These are phyloP conservation scores for Forficula auricularia DNA, from an alignment of 1,140 invertebrate species.

Conservation along the genomic window DNA sequence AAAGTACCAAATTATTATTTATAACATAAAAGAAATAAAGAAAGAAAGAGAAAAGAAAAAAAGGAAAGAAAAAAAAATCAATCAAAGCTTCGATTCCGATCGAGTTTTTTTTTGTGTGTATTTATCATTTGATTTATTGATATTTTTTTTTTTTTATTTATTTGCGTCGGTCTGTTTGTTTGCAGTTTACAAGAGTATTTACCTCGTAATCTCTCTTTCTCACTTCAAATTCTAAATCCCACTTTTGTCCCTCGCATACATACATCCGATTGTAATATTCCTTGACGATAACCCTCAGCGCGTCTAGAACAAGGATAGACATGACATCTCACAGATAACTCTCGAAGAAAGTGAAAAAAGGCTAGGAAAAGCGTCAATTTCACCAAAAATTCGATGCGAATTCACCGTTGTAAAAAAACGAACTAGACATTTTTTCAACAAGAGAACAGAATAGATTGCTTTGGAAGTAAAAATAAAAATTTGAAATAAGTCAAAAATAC, in stretches of 20 bases:
- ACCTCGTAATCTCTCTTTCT: constrained; percentile 96
- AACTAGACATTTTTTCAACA: too few species aligned
- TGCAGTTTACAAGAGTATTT: constrained; percentile 24
- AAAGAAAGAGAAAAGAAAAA: too few species aligned
- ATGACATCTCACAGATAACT: background rate
- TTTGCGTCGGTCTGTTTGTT: background rate
- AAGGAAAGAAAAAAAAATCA: constrained; percentile 18
- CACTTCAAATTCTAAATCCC: constrained; percentile 98
- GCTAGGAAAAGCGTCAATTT: background rate
- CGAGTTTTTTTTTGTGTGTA: constrained; percentile 9
- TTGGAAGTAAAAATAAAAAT: too few species aligned
- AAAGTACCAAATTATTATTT: constrained; percentile 3
- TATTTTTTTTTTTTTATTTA: background rate
- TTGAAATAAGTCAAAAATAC: too few species aligned
- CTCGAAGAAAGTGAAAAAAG: background rate
- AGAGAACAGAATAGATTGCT: too few species aligned
- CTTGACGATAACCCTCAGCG: constrained; percentile 76
- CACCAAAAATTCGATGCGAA: background rate
- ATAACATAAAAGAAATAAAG: background rate
- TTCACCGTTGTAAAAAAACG: too few species aligned
- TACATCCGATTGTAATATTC: constrained; percentile 89
- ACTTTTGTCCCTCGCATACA: constrained; percentile 95
- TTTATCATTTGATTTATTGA: constrained; percentile 1
- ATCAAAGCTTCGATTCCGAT: constrained; percentile 20
- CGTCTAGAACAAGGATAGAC: constrained; percentile 37